phyloP scores from a whole-genome alignment of 2,113 vertebrate species.

The Osmerus mordax region DNA sequence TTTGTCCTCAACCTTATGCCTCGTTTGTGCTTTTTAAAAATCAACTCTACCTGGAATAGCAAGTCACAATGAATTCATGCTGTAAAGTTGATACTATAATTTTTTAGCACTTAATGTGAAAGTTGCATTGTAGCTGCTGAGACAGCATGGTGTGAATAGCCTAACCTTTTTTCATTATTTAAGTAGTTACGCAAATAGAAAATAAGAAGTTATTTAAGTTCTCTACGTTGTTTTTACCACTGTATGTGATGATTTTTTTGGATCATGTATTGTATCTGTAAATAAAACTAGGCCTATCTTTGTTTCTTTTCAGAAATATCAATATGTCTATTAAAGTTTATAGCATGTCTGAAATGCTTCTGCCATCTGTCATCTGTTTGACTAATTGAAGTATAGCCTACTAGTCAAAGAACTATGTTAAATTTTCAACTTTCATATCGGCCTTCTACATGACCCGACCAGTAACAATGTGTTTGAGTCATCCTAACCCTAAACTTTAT shows the following conservation, averaged over 20 bases:
- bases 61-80: slow-evolving; percentile 69
- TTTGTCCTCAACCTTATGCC: slow-evolving; percentile 34
- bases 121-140: slow-evolving; percentile 79
- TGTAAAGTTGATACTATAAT: slow-evolving; percentile 72
- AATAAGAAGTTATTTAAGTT: slow-evolving; percentile 79
- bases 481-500: no score
- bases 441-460: no score
- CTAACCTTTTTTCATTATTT: slow-evolving; percentile 80
- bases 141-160: slow-evolving; percentile 78
- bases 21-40: slow-evolving; percentile 55
- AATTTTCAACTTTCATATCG: no score
- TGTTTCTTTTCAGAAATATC: slow-evolving; percentile 77
- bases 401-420: no score
- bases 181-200: slow-evolving; percentile 79
- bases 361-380: background rate
- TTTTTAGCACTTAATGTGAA: slow-evolving; percentile 85
- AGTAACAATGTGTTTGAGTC: no score
- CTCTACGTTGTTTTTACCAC: slow-evolving; percentile 75
- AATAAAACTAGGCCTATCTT: slow-evolving; percentile 80
- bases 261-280: slow-evolving; percentile 75
- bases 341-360: slow-evolving; percentile 71
- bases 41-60: slow-evolving; percentile 57
- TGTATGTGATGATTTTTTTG: slow-evolving; percentile 73
- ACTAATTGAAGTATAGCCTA: background rate
- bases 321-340: slow-evolving; percentile 82